Evolutionary conservation across 1,140 invertebrate genomes (phyloP).

Genomic region (Drosophila biarmipes): DNA sequence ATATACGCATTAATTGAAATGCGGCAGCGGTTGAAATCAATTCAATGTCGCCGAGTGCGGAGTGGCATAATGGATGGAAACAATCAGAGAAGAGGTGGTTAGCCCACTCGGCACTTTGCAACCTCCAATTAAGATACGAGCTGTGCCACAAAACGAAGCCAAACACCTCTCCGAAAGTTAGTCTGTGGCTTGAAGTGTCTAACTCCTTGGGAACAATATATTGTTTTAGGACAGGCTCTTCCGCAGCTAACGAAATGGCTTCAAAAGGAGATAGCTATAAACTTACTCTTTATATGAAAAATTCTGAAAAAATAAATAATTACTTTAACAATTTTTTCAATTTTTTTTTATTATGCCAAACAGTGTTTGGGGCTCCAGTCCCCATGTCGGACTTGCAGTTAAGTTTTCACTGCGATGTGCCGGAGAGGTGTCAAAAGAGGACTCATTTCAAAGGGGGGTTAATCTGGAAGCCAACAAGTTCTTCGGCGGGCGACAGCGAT

Average conservation of each 20-base stretch:
- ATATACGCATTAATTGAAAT: constrained; percentile 41
- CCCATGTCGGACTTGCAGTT: neutral
- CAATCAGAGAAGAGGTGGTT: constrained; percentile 11
- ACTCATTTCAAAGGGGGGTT: neutral
- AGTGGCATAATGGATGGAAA: constrained; percentile 25
- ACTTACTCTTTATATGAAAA: too few relatives aligned
- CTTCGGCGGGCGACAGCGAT: neutral
- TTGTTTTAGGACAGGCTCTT: too few relatives aligned
- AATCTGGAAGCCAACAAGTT: constrained; percentile 29
- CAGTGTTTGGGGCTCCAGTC: too few relatives aligned
- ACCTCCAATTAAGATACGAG: constrained; percentile 14
- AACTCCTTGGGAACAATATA: neutral
- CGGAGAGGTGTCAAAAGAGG: neutral
- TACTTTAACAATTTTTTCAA: neutral
- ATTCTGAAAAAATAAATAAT: too few relatives aligned
- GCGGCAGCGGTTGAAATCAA: constrained; percentile 30
- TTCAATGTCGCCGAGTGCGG: constrained; percentile 18
- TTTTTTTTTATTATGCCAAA: neutral
- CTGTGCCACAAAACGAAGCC: constrained; percentile 1
- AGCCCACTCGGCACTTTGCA: neutral
- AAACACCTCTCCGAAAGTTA: neutral
- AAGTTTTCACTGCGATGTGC: neutral
- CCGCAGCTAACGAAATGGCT: too few relatives aligned
- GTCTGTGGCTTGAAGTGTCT: neutral
- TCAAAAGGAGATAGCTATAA: neutral